phyloP scores from a whole-genome alignment of 2,113 vertebrate genomes.

The Anguilla japonica region DNA sequence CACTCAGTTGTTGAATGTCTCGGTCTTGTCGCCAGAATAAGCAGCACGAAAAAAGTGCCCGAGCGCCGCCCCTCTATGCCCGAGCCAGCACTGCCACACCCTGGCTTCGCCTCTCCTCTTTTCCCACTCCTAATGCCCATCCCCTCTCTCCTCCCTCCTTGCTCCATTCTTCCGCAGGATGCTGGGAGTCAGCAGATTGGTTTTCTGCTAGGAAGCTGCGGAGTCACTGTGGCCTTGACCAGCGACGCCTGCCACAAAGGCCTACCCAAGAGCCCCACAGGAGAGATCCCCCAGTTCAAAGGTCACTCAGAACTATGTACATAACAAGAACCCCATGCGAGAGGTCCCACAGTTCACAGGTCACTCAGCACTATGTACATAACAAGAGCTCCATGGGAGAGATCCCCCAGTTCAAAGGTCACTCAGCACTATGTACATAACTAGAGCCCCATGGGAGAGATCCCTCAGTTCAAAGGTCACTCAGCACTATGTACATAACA shows the following conservation, averaged over 20 bases:
- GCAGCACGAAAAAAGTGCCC: too few species aligned
- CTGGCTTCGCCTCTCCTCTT: slow-evolving; percentile 19
- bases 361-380: neutral
- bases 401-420: too few species aligned
- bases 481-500: too few species aligned
- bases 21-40: too few species aligned
- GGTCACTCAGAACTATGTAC: slow-evolving; percentile 52
- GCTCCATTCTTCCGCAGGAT: slow-evolving; percentile 70
- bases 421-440: too few species aligned
- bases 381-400: too few species aligned
- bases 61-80: too few species aligned
- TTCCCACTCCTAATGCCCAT: neutral
- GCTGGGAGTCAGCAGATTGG: slow-evolving; percentile 98
- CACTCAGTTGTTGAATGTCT: too few species aligned
- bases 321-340: neutral
- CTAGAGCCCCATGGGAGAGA: too few species aligned
- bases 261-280: slow-evolving; percentile 93
- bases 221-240: slow-evolving; percentile 96
- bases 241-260: slow-evolving; percentile 98
- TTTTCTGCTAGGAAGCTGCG: slow-evolving; percentile 96
- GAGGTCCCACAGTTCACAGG: neutral
- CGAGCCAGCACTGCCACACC: neutral
- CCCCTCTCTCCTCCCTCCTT: neutral
- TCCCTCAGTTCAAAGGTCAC: too few species aligned
- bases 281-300: slow-evolving; percentile 98